These are phyloP conservation scores for Leistus spinibarbis DNA, from an alignment of 2,888 invertebrate genomes.

Conservation along the genomic window DNA sequence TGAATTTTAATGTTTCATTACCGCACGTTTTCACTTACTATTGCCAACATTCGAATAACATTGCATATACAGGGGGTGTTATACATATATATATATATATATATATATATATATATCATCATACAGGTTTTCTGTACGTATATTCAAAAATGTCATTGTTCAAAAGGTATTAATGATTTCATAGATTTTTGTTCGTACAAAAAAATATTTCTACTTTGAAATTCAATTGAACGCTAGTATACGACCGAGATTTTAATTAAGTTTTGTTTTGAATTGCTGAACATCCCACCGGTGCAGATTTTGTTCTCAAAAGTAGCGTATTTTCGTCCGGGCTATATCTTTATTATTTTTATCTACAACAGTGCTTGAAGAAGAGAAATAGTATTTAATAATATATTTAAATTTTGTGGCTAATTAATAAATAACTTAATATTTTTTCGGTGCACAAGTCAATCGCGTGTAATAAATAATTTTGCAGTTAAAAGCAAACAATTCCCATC, in stretches of 20 bases:
- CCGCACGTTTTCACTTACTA: conserved; percentile 15
- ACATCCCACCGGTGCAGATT: too few species aligned
- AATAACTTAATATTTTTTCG: neutral
- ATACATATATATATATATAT: neutral
- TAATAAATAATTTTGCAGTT: neutral
- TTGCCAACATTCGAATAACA: neutral
- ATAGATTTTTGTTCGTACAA: too few species aligned
- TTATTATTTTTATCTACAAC: conserved; percentile 31
- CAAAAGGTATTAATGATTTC: too few species aligned
- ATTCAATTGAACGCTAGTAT: too few species aligned
- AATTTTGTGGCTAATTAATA: neutral
- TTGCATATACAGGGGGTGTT: too few species aligned
- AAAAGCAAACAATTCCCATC: neutral
- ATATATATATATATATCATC: neutral
- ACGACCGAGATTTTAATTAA: too few species aligned
- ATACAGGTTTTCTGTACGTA: neutral
- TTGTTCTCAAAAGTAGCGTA: too few species aligned
- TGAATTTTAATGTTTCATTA: conserved; percentile 33
- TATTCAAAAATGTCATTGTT: too few species aligned
- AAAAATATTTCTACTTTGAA: too few species aligned
- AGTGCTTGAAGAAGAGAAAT: too few species aligned
- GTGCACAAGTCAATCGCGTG: neutral
- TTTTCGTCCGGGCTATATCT: conserved; percentile 13
- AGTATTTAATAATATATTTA: too few species aligned
- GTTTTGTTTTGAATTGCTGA: too few species aligned